A percentile compares a stretch with the other conserved stretches of the same genome.
phyloP scores from a whole-genome alignment of 2,888 invertebrate species.

The Pammene fasciana region DNA sequence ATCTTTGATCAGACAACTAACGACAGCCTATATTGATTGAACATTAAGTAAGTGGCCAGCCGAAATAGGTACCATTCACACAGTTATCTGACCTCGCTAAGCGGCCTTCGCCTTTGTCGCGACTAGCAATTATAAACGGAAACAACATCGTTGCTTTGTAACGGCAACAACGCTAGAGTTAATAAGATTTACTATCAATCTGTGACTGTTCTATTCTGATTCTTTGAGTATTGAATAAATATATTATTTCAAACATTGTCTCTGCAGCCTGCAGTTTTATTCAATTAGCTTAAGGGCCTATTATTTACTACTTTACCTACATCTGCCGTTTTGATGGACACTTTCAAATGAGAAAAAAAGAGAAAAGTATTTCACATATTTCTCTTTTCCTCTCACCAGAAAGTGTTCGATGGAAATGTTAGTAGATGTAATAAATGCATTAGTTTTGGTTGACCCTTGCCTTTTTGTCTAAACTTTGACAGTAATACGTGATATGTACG shows the following conservation, averaged over 20 bases:
- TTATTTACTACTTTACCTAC: no score
- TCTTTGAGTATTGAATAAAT: background rate
- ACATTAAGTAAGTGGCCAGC: slow-evolving; percentile 44
- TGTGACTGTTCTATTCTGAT: background rate
- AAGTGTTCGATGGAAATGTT: no score
- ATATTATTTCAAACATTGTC: background rate
- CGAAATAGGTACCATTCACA: slow-evolving; percentile 56
- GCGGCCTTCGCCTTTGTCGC: slow-evolving; percentile 70
- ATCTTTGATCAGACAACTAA: background rate
- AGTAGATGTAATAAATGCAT: no score
- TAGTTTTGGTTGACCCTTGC: no score
- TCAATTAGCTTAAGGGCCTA: no score
- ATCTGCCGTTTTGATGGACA: no score
- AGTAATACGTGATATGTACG: no score
- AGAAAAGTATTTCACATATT: no score
- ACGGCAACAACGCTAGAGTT: slow-evolving; percentile 4
- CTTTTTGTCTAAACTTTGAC: no score
- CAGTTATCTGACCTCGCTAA: slow-evolving; percentile 68
- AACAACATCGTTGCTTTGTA: slow-evolving; percentile 46
- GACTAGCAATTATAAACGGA: slow-evolving; percentile 56
- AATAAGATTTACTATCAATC: background rate
- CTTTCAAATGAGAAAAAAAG: no score
- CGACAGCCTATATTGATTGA: slow-evolving; percentile 33
- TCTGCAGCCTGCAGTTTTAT: no score
- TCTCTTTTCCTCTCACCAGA: no score